These are phyloP conservation scores for Dufourea novaeangliae DNA, from an alignment of 1,140 invertebrate species.

Conservation along the genomic window DNA sequence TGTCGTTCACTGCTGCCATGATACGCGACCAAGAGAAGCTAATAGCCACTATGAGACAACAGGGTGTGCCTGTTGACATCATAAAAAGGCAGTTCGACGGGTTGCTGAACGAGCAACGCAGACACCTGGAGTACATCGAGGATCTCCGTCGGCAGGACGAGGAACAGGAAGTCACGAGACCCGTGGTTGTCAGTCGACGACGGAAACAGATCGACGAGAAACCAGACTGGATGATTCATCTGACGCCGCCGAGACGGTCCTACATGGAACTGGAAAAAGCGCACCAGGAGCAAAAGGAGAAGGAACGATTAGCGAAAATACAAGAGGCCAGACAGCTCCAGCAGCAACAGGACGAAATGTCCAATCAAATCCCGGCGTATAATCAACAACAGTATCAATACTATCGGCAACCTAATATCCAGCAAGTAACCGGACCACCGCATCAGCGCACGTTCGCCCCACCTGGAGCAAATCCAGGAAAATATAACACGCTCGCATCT, in stretches of 20 bases:
- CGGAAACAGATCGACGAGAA: constrained; percentile 61
- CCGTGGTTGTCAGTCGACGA: not conserved
- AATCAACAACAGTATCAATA: constrained; percentile 12
- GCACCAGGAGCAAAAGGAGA: constrained; percentile 6
- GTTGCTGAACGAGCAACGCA: constrained; percentile 71
- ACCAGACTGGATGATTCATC: constrained; percentile 74
- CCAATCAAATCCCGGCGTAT: not conserved
- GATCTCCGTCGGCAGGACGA: constrained; percentile 34
- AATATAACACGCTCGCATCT: not conserved
- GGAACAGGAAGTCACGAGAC: not conserved
- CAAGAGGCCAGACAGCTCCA: not conserved
- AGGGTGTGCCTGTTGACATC: constrained; percentile 67
- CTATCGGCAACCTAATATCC: not conserved
- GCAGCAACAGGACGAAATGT: not conserved
- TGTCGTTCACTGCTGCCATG: constrained; percentile 71
- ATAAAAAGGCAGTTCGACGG: constrained; percentile 74
- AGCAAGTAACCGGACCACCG: not conserved
- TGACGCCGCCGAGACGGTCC: constrained; percentile 70
- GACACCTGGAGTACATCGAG: constrained; percentile 65
- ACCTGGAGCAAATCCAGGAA: not conserved
- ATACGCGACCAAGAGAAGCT: constrained; percentile 74
- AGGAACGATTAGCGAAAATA: not conserved
- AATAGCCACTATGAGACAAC: constrained; percentile 70
- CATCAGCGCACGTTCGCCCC: not conserved
- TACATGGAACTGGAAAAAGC: constrained; percentile 62